Evolutionary conservation across 2,113 vertebrate genomes (phyloP), one percentile per base, ranked within the genome.

Genomic region (Hippocampus abdominalis): DNA sequence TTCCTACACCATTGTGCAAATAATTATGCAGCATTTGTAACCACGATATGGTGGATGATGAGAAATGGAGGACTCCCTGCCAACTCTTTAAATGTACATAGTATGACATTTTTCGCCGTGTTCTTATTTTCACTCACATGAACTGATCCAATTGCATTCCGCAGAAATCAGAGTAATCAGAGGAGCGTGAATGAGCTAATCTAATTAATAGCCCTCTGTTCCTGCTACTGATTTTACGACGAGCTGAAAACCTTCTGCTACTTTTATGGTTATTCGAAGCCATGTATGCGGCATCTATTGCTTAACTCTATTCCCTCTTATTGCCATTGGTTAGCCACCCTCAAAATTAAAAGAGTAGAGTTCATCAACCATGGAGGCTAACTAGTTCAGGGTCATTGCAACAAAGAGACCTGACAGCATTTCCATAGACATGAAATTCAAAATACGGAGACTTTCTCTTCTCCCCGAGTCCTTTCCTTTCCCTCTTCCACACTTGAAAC

Each of bases 191-290:
- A 89, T 87, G 84, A 78, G 16, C 88, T 89, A 90, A 90, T 92
- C 81, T 85, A 90, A 91, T 91, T 89, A 91, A 91, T 91, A 88
- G 80, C 80, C 83, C 81, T 83, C 84, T 86, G 79, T 89, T 81
- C 85, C 85, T 78, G 81, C 84, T 78, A 82, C 86, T 86, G 84
- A 84, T 91, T 92, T 92, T 92, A 90, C 72, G 87, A 90, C 79
- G 86, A 85, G 81, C 91, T 91, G 88, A 91, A 89, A 91, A 89
- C 89, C 91, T 89, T 88, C 84, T 90, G 89, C 82, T 90, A 85
- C 85, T 90, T 90, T 92, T 89, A 91, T 84, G 83, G 86, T 87
- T 86, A 84, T 87, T 84, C 81, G 84, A 91, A 88, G 79, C 78
- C 81, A 84, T 84, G 87, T 88, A 86, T 84, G 81, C 81, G 81